Conservation (phyloP, 1,140 invertebrate species). For the Drosophila fuyamai region DNA sequence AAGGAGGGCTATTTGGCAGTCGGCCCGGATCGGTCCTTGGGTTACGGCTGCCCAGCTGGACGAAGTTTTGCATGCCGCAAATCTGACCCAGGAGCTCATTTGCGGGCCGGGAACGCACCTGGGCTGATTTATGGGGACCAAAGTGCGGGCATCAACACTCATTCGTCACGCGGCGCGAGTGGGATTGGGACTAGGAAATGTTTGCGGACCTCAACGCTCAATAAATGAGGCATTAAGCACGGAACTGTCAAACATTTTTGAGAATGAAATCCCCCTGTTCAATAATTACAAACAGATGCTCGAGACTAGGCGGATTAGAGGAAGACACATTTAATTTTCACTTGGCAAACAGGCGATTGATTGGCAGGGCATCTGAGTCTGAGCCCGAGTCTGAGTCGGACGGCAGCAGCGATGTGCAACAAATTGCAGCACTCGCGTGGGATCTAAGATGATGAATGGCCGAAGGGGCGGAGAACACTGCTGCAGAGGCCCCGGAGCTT, state of each 20-base stretch:
- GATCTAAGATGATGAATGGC: constrained; percentile 28
- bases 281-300: background rate
- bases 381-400: background rate
- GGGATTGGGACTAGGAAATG: constrained; percentile 50
- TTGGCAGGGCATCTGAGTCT: constrained; percentile 1
- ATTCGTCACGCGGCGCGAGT: constrained; percentile 52
- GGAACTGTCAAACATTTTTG: background rate
- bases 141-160: constrained; percentile 52
- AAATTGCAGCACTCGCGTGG: constrained; percentile 17
- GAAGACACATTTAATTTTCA: constrained; percentile 11
- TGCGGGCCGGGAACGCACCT: constrained; percentile 32
- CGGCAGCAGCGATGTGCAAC: constrained; percentile 8
- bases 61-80: constrained; percentile 63
- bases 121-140: constrained; percentile 52
- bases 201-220: constrained; percentile 9
- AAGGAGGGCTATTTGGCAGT: constrained; percentile 45
- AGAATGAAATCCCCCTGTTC: background rate
- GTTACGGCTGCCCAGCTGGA: constrained; percentile 20
- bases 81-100: constrained; percentile 66
- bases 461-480: constrained; percentile 1
- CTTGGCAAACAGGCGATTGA: background rate
- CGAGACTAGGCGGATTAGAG: background rate
- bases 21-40: constrained; percentile 1
- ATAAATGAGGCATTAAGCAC: constrained; percentile 47
- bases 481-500: constrained; percentile 18